Evolutionary conservation across 2,113 vertebrate genomes (phyloP).

Genomic region (Malurus cyaneus): DNA sequence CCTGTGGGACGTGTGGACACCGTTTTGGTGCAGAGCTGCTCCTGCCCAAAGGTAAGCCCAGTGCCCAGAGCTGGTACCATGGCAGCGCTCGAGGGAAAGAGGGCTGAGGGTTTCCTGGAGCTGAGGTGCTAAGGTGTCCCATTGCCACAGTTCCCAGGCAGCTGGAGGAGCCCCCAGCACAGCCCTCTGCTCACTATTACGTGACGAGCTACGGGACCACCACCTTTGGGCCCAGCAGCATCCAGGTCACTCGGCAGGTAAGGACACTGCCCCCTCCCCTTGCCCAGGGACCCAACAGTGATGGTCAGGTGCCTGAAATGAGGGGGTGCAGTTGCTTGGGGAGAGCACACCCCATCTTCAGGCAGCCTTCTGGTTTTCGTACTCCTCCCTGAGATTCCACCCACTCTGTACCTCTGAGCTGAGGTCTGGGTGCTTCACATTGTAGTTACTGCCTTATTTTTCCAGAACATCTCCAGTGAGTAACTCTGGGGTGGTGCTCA

Average conservation of each 20-base stretch:
- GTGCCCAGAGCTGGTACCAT: fast-evolving
- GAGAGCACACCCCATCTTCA: not conserved
- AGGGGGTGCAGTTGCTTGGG: not conserved
- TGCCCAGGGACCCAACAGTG: not conserved
- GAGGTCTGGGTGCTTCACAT: fast-evolving
- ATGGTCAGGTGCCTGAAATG: not conserved
- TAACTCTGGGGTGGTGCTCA: not conserved
- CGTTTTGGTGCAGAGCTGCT: constrained; percentile 58
- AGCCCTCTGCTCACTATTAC: not conserved
- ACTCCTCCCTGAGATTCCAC: not conserved
- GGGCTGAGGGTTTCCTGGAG: not conserved
- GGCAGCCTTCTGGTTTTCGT: not conserved
- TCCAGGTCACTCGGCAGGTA: constrained; percentile 15
- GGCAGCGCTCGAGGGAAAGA: not conserved
- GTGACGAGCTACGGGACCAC: constrained; percentile 9
- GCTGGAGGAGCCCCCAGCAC: not conserved
- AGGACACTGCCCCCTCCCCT: not conserved
- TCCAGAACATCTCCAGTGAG: constrained; percentile 35
- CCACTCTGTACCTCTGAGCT: not conserved
- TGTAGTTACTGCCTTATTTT: not conserved
- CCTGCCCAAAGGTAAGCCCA: constrained; percentile 68
- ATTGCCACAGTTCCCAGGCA: not conserved
- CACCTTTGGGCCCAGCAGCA: constrained; percentile 26
- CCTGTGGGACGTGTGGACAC: constrained; percentile 57
- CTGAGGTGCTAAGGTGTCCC: not conserved